Base-by-base conservation (phyloP, 2,113 vertebrate genomes). In the Chaetodon auriga region DNA sequence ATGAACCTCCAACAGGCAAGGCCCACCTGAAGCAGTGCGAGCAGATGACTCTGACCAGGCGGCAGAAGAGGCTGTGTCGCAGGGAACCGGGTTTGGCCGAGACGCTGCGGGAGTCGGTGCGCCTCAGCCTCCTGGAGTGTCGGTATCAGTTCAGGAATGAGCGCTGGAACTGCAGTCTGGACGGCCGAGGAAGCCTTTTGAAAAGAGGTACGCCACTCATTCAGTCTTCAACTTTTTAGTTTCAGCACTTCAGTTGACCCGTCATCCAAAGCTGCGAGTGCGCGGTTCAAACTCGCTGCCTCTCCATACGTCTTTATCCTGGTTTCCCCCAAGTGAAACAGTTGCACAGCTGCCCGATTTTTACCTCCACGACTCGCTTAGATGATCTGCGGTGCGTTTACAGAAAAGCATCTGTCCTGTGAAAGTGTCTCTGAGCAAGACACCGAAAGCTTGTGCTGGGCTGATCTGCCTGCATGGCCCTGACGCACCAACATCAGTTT, bases 131-230 rank as follows among this genome's bases (percentile, higher is more conserved):
- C 64, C 81, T 98, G 1, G 98, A 99, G 90, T 99, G 98, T 84
- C 97, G 97, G 74, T 97, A 97, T 86, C 98, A 99, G 89, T 98
- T 99, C 86, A 96, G 96, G 69, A 96, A 95, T 0, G 98, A 99
- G 92, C 97, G 98, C 93, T 99, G 98, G 98, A 99, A 99, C 93
- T 99, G 98, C 94, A 99, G 97, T 79, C 93, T 99, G 95, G 97
- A 99, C 79, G 98, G 97, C 18, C 93, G 98, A 25, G 96, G 95
- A 0, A 97, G 96, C 71, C 96, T 99, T 66, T 94, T 99, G 70
- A 99, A 99, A 90, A 95, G 97, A 97, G 97, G 98, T 99, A 78
- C 88, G 84, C 0, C 43, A 16, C 1, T 38, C 19, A 53, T 5
- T n/a, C 30, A 36, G 46, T 0, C 23, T 62, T 49, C 41, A 25